These are phyloP conservation scores for Diarsia brunnea DNA, from an alignment of 2,888 invertebrate genomes.

Conservation along the genomic window DNA sequence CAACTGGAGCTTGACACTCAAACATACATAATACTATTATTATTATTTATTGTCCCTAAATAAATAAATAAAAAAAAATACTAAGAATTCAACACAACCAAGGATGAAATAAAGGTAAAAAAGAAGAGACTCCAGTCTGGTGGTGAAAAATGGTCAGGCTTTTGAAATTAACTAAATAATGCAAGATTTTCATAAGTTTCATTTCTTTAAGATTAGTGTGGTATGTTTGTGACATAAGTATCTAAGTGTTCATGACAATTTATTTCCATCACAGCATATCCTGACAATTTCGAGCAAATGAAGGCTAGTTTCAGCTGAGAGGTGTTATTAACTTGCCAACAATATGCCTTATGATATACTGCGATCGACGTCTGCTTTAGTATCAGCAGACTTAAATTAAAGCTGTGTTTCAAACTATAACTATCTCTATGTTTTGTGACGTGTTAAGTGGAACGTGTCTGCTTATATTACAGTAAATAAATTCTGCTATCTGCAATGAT, in stretches of 20 bases:
- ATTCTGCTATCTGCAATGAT: slow-evolving; percentile 37
- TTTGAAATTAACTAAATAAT: not conserved
- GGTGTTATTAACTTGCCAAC: slow-evolving; percentile 11
- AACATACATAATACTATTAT: too few species aligned
- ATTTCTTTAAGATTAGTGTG: not conserved
- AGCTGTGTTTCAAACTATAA: not conserved
- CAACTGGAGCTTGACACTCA: too few species aligned
- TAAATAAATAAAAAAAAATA: too few species aligned
- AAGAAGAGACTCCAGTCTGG: not conserved
- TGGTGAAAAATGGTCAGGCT: not conserved
- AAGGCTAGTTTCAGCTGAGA: not conserved
- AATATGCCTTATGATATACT: slow-evolving; percentile 7
- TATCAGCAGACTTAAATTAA: not conserved
- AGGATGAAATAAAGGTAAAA: not conserved
- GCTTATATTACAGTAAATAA: slow-evolving; percentile 29
- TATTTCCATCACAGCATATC: slow-evolving; percentile 9
- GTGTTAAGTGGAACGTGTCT: slow-evolving; percentile 2
- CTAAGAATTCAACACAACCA: not conserved
- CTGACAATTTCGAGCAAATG: not conserved
- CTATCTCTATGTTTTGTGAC: not conserved
- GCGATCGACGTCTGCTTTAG: not conserved
- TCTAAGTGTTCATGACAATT: not conserved
- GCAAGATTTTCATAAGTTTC: not conserved
- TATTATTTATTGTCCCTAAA: too few species aligned
- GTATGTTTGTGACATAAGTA: not conserved